Percentiles rank a stretch among this genome's conserved stretches.
Evolutionary conservation across 2,113 vertebrate species (phyloP).

Genomic region (Nothobranchius kuhntae): DNA sequence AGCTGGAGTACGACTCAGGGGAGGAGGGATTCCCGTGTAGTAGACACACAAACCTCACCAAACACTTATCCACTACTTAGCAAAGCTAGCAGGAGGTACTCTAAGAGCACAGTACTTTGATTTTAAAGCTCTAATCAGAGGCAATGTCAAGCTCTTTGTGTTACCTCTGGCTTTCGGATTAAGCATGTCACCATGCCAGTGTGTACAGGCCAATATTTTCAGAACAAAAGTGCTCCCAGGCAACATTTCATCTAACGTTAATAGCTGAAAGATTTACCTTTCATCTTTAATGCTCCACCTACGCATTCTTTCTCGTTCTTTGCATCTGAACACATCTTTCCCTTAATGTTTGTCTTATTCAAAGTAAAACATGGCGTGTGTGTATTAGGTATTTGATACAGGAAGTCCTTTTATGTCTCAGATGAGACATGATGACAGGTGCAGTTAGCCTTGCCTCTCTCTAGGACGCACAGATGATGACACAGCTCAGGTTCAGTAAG

Average conservation of each 20-base stretch:
- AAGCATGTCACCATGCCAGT: conserved; percentile 8
- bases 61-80: conserved; percentile 77
- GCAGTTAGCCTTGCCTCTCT: conserved; percentile 41
- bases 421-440: conserved; percentile 39
- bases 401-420: conserved; percentile 52
- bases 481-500: conserved; percentile 35
- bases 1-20: conserved; percentile 53
- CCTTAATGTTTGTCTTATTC: neutral
- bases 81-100: conserved; percentile 57
- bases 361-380: conserved; percentile 43
- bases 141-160: conserved; percentile 20
- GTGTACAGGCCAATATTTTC: neutral
- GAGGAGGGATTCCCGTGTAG: conserved; percentile 69
- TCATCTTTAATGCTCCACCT: neutral
- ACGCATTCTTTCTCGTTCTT: neutral
- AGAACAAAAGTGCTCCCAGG: neutral
- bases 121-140: conserved; percentile 46
- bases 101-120: conserved; percentile 12
- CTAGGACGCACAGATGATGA: conserved; percentile 43
- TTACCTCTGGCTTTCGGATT: conserved; percentile 24
- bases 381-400: conserved; percentile 48
- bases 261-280: neutral
- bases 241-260: neutral
- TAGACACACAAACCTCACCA: conserved; percentile 67
- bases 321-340: neutral